Percentiles rank a stretch among this genome's conserved stretches.
Evolutionary conservation across 2,113 vertebrate genomes (phyloP).

Genomic region (Eidolon helvum): DNA sequence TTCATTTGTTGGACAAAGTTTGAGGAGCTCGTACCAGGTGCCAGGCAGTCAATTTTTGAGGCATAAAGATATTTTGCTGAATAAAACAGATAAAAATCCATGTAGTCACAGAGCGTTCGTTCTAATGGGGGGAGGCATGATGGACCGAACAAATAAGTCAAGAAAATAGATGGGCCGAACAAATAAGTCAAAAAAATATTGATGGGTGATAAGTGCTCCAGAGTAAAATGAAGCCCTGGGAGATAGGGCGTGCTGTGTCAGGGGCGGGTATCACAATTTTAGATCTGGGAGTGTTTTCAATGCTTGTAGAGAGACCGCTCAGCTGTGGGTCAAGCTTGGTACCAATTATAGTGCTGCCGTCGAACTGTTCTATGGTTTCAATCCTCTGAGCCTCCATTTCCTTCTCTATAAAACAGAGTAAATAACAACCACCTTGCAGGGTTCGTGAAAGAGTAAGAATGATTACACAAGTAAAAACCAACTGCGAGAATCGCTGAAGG

Average conservation of each 20-base stretch:
- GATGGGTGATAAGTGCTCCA: not conserved
- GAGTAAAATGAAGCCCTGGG: not conserved
- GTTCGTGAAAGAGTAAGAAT: not conserved
- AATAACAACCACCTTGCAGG: not conserved
- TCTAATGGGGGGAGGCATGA: not conserved
- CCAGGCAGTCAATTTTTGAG: not conserved
- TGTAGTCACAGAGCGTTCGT: not conserved
- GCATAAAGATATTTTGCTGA: not conserved
- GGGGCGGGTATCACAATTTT: too few relatives aligned
- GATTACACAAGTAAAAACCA: not conserved
- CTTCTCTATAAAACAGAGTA: not conserved
- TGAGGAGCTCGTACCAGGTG: not conserved
- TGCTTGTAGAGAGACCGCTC: not conserved
- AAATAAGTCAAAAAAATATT: not conserved
- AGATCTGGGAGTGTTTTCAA: not conserved
- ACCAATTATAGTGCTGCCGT: too few relatives aligned
- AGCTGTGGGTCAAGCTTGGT: not conserved
- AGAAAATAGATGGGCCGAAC: not conserved
- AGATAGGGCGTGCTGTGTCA: fast-evolving
- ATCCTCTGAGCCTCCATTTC: not conserved
- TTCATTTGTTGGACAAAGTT: not conserved
- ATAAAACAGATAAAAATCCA: not conserved
- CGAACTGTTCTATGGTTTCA: not conserved
- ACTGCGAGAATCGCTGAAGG: fast-evolving
- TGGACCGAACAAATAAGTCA: not conserved